Percentiles rank a stretch among this genome's conserved stretches.
phyloP scores from a whole-genome alignment of 2,888 invertebrate species.

The Pseudolycoriella hygida region DNA sequence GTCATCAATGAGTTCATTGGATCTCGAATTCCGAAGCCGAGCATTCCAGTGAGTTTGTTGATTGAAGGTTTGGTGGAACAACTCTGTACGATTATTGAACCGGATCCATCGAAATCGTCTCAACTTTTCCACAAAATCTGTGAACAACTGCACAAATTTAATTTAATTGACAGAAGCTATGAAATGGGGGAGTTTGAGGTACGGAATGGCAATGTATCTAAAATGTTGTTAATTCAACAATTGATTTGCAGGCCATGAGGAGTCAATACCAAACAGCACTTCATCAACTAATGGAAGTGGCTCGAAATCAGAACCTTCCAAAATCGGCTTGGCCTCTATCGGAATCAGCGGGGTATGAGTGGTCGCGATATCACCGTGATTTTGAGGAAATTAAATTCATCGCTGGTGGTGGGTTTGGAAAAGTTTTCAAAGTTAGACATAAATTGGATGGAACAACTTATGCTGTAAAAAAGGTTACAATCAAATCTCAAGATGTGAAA shows the following conservation, averaged over 20 bases:
- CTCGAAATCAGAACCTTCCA: constrained; percentile 33
- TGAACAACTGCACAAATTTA: constrained; percentile 45
- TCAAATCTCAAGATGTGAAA: constrained; percentile 42
- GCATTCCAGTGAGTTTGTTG: constrained; percentile 46
- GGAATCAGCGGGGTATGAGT: constrained; percentile 33
- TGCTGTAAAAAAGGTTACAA: constrained; percentile 61
- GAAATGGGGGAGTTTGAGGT: constrained; percentile 47
- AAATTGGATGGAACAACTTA: constrained; percentile 59
- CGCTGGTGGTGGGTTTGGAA: constrained; percentile 51
- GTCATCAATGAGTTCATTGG: constrained; percentile 7
- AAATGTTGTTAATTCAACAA: not conserved
- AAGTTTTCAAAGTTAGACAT: constrained; percentile 55
- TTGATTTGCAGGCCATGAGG: constrained; percentile 31
- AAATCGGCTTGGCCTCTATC: constrained; percentile 34
- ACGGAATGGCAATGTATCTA: not conserved
- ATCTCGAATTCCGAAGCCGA: constrained; percentile 18
- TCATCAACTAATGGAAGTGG: constrained; percentile 41
- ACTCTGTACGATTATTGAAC: constrained; percentile 44
- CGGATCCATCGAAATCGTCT: constrained; percentile 37
- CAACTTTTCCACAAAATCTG: constrained; percentile 48
- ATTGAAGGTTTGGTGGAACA: constrained; percentile 53
- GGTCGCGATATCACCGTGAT: constrained; percentile 49
- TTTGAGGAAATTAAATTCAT: constrained; percentile 49
- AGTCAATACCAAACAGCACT: constrained; percentile 49
- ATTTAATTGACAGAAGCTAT: constrained; percentile 51